Base-by-base conservation (phyloP, 1,140 invertebrate species). In the Ceratina calcarata region DNA sequence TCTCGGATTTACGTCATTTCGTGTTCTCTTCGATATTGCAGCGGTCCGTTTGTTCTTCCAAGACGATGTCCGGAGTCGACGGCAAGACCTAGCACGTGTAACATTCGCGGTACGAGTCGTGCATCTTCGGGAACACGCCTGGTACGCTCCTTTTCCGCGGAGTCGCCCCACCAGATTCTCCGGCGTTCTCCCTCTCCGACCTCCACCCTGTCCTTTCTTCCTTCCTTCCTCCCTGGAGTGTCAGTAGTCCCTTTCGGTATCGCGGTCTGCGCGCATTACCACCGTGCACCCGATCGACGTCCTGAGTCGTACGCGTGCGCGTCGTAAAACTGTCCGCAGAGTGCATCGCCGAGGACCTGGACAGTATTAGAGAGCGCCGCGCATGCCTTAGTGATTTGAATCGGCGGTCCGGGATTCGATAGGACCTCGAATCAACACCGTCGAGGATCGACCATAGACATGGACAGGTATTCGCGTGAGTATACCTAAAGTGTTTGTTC, bases 261-360 rank as follows among this genome's bases (percentile, higher is more conserved):
- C 65, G 72, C 78, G 58, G 78, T 64, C 65, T 76, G 78, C 32
- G 49, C 65, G 57, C 55, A 32, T 69, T 74, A 24, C 27, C 49
- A 45, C 49, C n/a, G 37, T 15, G 0, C 3, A 32, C 13, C 27
- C 37, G 37, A 45, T 10, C 37, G 37, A 51, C 75, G 45, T 18
- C 49, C 37, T 1, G 37, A 45, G 20, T 16, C 13, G 15, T 15
- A 62, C 70, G 69, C 49, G 69, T 58, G n/a, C 77, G 71, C 70
- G 37, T 7, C 32, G 13, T 27, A 13, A 49, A 2, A 13, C 45
- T 15, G 22, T 55, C 27, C 61, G 37, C 32, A 37, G 7, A 45
- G 37, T 45, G 37, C 37, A 45, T n/a, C n/a, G n/a, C 20, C 15
- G 22, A 0, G 12, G 3, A 10, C 55, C 51, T 45, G 45, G 0